Conservation (phyloP, 2,888 invertebrate species). For the Diabrotica balteata region DNA sequence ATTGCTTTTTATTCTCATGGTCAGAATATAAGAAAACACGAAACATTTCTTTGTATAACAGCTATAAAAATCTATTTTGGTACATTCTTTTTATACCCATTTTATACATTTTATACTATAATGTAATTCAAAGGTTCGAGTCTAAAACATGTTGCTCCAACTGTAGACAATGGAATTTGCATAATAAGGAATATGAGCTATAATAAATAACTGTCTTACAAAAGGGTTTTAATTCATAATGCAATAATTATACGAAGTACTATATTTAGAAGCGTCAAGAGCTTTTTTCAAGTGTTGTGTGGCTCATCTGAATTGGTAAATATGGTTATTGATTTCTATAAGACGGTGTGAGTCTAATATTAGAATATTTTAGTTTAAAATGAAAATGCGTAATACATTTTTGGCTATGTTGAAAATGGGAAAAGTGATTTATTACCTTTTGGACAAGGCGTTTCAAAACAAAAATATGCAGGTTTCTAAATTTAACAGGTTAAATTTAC, state of each 20-base stretch:
- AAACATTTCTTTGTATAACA: too few species aligned
- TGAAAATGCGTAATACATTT: not conserved
- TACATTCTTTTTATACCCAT: not conserved
- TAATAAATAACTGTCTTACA: not conserved
- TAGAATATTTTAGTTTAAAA: not conserved
- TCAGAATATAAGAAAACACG: too few species aligned
- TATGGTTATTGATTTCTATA: not conserved
- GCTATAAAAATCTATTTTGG: not conserved
- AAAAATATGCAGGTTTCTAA: too few species aligned
- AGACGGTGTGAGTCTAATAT: not conserved
- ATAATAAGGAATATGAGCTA: not conserved
- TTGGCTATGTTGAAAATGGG: not conserved
- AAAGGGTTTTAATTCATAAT: not conserved
- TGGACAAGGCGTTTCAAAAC: too few species aligned
- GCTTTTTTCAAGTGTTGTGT: not conserved
- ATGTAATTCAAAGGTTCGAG: not conserved
- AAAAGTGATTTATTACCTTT: too few species aligned
- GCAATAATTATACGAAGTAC: not conserved
- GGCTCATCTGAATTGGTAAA: slow-evolving; percentile 15
- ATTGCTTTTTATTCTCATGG: too few species aligned
- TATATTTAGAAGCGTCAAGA: slow-evolving; percentile 13
- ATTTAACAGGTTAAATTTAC: too few species aligned
- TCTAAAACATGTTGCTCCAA: slow-evolving; percentile 11
- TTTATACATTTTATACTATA: too few species aligned
- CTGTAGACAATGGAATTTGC: slow-evolving; percentile 5